Base-by-base conservation (phyloP, 92 coral and sea anemone genomes). In the Zoanthus solanderi region DNA sequence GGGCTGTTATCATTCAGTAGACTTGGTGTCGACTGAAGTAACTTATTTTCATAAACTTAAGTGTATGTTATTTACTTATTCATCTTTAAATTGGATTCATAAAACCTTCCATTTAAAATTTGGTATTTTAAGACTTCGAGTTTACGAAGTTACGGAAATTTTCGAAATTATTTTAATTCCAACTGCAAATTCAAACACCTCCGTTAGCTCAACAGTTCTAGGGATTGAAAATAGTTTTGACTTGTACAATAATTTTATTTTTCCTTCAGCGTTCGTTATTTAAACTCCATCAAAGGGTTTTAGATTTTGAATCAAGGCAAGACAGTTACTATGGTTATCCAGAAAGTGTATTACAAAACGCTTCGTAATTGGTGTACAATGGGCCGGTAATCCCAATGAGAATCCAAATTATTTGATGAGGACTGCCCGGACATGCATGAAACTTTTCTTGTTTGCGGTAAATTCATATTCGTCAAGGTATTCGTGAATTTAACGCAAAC, bases 261-360 rank as follows among this genome's bases (percentile, higher is more conserved):
- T 28, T 56, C 50, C 83, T 48, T 15, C 61, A 56, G n/a, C 6
- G 31, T n/a, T 79, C 44, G 71, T 9, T 23, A 52, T 50, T 66
- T 57, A 37, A 77, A 2, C 7, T 16, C 30, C 11, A 28, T 7
- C 29, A 17, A 46, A 45, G 10, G 17, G 32, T 46, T 47, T 75
- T 37, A 80, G 57, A 65, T 12, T 34, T 13, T 7, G 45, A 69
- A 23, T 45, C 6, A 14, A 37, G 44, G 46, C 29, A 65, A 81
- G 75, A 81, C 85, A 81, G 85, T 81, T 81, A 60, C 85, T 67
- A 81, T 66, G 85, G 85, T 65, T 61, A 63, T 80, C 65, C 30
- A 46, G n/a, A 31, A 47, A 61, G 63, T 57, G 65, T 76, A 52
- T 76, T 7, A 54, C 56, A 65, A 63, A 50, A 50, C 12, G 73